Evolutionary conservation across 2,888 invertebrate genomes (phyloP).

Genomic region (Eupithecia vulgata): DNA sequence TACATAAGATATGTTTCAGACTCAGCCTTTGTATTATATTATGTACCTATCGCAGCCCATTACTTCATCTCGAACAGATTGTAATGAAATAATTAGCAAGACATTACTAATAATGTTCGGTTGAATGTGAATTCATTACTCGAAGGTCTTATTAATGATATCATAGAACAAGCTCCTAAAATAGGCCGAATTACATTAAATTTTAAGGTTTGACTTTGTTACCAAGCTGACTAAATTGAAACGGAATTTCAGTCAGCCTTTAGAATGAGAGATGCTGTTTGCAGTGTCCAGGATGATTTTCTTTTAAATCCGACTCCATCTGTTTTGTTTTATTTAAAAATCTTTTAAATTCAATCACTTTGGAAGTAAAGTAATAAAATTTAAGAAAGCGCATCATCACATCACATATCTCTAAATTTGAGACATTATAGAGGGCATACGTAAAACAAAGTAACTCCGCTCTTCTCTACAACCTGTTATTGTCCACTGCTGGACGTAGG

Average conservation of each 20-base stretch:
- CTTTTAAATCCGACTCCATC: too few species aligned
- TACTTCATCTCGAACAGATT: slow-evolving; percentile 20
- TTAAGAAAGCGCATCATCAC: too few species aligned
- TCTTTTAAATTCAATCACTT: background rate
- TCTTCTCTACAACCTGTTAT: too few species aligned
- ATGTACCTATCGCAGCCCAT: background rate
- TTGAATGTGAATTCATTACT: slow-evolving; percentile 14
- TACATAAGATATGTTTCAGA: background rate
- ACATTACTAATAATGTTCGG: slow-evolving; percentile 21
- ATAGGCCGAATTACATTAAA: background rate
- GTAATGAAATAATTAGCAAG: slow-evolving; percentile 32
- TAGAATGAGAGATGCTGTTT: too few species aligned
- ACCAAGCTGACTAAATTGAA: background rate
- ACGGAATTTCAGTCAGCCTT: background rate
- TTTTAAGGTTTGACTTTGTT: background rate
- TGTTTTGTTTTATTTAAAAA: too few species aligned
- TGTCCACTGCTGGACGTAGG: too few species aligned
- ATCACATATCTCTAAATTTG: too few species aligned
- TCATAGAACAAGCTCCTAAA: slow-evolving; percentile 2
- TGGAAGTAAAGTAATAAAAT: too few species aligned
- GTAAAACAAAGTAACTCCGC: too few species aligned
- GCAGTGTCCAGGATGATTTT: too few species aligned
- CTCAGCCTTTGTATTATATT: background rate
- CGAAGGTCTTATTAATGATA: slow-evolving; percentile 18
- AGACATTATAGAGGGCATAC: too few species aligned